Base-by-base conservation (phyloP, 2,888 invertebrate species). In the Neelides folsomi region DNA sequence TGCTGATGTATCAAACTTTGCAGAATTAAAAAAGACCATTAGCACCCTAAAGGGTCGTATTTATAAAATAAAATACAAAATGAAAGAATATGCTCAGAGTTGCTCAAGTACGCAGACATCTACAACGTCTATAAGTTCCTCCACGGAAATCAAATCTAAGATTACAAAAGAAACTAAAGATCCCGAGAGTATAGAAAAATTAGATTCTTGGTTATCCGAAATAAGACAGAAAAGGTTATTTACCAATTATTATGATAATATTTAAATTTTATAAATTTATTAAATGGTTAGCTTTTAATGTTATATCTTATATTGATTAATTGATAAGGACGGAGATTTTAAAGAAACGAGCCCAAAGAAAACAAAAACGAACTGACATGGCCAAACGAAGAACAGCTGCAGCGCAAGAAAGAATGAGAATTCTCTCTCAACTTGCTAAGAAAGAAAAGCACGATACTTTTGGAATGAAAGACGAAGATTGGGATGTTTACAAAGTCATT, bases 401-500 rank as follows among this genome's bases (percentile, higher is more conserved):
- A 0, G 90, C 92, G 2, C 92, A 92, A 65, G 90, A 93, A 72
- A 77, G 93, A 64, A 94, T 94, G 93, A 78, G 89, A 62, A 84
- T 93, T 63, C 90, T 94, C 59, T 90, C 89, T 45, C 85, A 86
- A 66, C 76, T 94, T 54, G 92, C 93, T 1, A 73, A 79, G 20
- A 82, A 82, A 66, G 82, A 82, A 65, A 80, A 82, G 56, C 90
- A 92, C 67, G 92, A 93, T 69, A 75, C 73, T 48, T 94, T 94
- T 73, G 93, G 93, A 34, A 81, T 85, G 73, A 78, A 88, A 64
- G 93, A 93, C 70, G 88, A 89, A 67, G 93, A 94, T 69, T 94
- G 93, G 93, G 90, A 93, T 71, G 90, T 93, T 1, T 94, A 94
- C 68, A 93, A 93, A 73, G 86, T 81, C 19, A 87, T 93, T 50